Base-by-base conservation (phyloP, 2,797 vertebrate species). In the Liparis tanakae region DNA sequence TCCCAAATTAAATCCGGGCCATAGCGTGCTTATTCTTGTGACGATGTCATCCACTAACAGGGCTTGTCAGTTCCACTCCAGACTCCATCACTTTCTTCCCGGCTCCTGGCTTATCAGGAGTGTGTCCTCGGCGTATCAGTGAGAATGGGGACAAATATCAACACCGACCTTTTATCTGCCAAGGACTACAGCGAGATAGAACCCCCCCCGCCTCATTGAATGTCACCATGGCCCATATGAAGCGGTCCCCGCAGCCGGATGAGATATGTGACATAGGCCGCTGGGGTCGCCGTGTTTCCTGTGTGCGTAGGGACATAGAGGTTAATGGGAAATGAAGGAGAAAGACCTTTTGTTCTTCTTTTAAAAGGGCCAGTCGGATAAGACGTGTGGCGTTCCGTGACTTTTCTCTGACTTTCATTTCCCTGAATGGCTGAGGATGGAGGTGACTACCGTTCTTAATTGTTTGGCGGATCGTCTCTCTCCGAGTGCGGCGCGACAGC, bases 311-410 rank as follows among this genome's bases (percentile, higher is more conserved):
- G 88, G 90, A 80, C 91, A 85, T 51, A 14, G 84, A 89, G 91
- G 90, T 92, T 94, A 93, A 93, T 94, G 89, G 90, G 90, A 93
- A 91, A 88, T 79, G 89, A 88, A 88, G 87, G 88, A 89, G 87
- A 89, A 88, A 88, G 89, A 85, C 84, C 89, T 91, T 91, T 92
- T 92, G 89, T 91, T 92, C 90, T 86, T 84, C 74, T 82, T 89
- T 90, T 39, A 65, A 65, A 91, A 81, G 84, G 65, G 39, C 78
- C 76, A 50, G 85, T 70, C 74, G 80, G 86, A 90, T 88, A 90
- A 93, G 91, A 91, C 56, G 83, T 86, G 83, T 86, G 68, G 85
- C 77, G 89, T 78, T 85, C 82, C 39, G 53, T 87, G 86, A 91
- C 87, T 91, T 91, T 81, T 90, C 79, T 77, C 55, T 88, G 87